Base-by-base conservation (phyloP, 2,113 vertebrate genomes). In the Oryzias melastigma region DNA sequence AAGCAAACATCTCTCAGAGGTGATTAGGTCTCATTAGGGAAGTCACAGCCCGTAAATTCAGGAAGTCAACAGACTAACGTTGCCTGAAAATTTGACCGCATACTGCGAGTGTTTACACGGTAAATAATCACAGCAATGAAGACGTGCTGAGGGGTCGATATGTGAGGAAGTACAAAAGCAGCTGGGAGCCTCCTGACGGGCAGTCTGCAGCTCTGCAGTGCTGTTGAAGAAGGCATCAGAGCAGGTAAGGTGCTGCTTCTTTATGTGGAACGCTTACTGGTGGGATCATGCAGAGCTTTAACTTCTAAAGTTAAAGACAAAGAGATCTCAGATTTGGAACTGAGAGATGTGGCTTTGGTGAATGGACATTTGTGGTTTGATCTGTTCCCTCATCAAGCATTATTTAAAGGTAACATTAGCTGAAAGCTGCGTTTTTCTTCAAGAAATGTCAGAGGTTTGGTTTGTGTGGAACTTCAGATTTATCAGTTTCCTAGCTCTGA, bases 41-140 rank as follows among this genome's bases (percentile, higher is more conserved):
- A 86, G 81, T 80, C 18, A 7, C 13, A 63, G 46, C 24, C 62
- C 24, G 57, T 87, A 70, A 78, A 65, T 67, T 81, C 74, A 82
- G 81, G 73, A 79, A 61, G 71, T 51, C 27, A 69, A 45, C 59
- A 84, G 80, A 83, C 66, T 47, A 19, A 50, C 2, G 0, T 20
- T 14, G 66, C 66, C 53, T 63, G 55, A 73, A 82, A 73, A 76
- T 67, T 41, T 44, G 40, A 73, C 18, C 46, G 44, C 59, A 71
- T 68, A 83, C 62, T 54, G 54, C 22, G 49, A 64, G 18, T 82
- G 58, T 70, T 76, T 79, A 71, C 77, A 48, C 7, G 4, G 68
- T 73, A 90, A 90, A 92, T 86, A 91, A 54, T 49, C 55, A 75
- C n/a, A 58, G 7, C 62, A 19, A 79, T 91, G 87, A 91, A 54